Conservation (phyloP, 2,113 vertebrate species). For the Pollachius pollachius region DNA sequence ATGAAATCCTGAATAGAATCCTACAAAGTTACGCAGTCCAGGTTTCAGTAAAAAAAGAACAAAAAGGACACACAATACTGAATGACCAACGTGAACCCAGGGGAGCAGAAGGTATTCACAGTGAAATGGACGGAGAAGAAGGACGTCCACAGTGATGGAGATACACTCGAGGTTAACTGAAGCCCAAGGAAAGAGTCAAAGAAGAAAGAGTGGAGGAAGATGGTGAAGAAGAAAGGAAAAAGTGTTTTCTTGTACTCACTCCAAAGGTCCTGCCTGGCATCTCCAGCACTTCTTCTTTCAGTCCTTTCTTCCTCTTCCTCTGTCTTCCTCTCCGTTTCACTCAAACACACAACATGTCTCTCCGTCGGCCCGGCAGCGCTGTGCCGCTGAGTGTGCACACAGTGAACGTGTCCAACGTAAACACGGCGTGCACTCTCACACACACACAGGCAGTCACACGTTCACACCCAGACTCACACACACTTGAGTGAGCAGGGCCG, state of each 20-base stretch:
- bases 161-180: background rate
- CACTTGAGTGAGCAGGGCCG: constrained; percentile 62
- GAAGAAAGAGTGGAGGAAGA: background rate
- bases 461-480: constrained; percentile 43
- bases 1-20: too few species aligned
- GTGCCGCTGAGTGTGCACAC: constrained; percentile 43
- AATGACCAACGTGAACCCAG: background rate
- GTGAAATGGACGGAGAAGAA: too few species aligned
- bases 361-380: constrained; percentile 59
- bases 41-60: background rate
- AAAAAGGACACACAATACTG: background rate
- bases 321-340: constrained; percentile 36
- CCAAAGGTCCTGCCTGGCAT: constrained; percentile 76
- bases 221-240: background rate
- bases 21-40: background rate
- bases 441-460: constrained; percentile 24
- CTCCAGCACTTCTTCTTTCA: constrained; percentile 51
- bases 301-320: constrained; percentile 31
- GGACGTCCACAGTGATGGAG: background rate
- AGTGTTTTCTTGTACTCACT: constrained; percentile 69
- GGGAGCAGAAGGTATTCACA: background rate
- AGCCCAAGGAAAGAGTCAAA: background rate
- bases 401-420: constrained; percentile 58
- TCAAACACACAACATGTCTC: constrained; percentile 56
- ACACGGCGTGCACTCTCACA: constrained; percentile 26